phyloP scores from a whole-genome alignment of 2,888 invertebrate genomes.

The Cerastoderma edule region DNA sequence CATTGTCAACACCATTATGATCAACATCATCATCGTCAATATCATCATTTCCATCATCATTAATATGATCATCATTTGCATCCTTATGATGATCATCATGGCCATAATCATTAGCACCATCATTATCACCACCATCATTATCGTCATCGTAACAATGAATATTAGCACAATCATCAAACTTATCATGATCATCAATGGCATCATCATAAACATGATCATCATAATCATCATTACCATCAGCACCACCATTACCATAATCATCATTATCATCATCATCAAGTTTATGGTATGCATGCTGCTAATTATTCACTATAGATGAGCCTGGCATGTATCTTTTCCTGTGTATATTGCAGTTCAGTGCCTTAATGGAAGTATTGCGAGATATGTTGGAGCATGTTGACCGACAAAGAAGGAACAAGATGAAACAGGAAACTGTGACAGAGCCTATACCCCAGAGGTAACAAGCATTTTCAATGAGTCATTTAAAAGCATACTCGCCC shows the following conservation, averaged over 20 bases:
- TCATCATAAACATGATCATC: neutral
- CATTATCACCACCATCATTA: neutral
- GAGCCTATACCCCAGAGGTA: constrained; percentile 73
- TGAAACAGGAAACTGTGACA: constrained; percentile 89
- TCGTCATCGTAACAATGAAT: neutral
- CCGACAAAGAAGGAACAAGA: constrained; percentile 93
- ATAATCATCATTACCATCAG: neutral
- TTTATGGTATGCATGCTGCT: too few relatives aligned
- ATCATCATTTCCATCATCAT: neutral
- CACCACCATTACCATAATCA: neutral
- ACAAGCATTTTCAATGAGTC: too few relatives aligned
- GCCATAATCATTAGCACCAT: neutral
- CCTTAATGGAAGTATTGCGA: constrained; percentile 92
- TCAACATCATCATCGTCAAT: neutral
- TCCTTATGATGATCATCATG: neutral
- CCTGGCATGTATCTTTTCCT: neutral
- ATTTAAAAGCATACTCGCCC: too few relatives aligned
- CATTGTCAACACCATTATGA: neutral
- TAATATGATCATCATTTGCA: neutral
- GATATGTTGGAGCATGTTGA: constrained; percentile 90
- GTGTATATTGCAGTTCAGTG: constrained; percentile 84
- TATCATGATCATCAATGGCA: neutral
- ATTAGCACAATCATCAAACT: neutral
- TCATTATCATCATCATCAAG: neutral
- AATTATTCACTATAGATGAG: too few relatives aligned